These are phyloP conservation scores for Xyrichtys novacula DNA, from an alignment of 2,797 vertebrate species.

Conservation along the genomic window DNA sequence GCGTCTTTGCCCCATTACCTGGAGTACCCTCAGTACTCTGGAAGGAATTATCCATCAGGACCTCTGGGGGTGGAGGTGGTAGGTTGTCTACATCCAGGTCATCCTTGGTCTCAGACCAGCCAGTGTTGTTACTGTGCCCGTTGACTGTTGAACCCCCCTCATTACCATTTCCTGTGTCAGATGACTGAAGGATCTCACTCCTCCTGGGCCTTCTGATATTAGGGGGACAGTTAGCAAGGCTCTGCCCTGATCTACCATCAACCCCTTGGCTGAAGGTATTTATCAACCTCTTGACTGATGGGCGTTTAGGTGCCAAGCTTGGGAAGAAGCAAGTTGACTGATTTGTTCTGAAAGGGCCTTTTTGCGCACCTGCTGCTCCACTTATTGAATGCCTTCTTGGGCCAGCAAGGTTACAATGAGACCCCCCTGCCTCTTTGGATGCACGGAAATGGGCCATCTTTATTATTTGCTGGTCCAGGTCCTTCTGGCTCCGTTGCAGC, in stretches of 20 bases:
- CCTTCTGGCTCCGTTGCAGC: conserved; percentile 83
- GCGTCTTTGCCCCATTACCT: conserved; percentile 33
- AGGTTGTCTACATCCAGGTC: conserved; percentile 84
- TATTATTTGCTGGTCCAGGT: conserved; percentile 80
- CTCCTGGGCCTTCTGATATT: conserved; percentile 82
- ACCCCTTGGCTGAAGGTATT: conserved; percentile 89
- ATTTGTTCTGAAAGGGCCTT: conserved; percentile 49
- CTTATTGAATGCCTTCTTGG: conserved; percentile 72
- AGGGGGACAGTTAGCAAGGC: conserved; percentile 73
- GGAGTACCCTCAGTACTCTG: conserved; percentile 55
- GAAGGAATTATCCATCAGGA: conserved; percentile 90
- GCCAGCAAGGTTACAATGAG: conserved; percentile 43
- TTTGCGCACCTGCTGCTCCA: conserved; percentile 46
- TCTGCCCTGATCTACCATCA: conserved; percentile 70
- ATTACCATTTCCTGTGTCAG: conserved; percentile 49
- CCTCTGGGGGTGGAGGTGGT: conserved; percentile 93
- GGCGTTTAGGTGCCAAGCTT: conserved; percentile 63
- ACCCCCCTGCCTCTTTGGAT: conserved; percentile 28
- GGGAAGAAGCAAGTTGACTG: conserved; percentile 38
- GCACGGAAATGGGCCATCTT: conserved; percentile 59
- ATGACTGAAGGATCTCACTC: conserved; percentile 77
- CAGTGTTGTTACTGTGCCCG: conserved; percentile 82
- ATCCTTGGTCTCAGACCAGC: conserved; percentile 70
- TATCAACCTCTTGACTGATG: conserved; percentile 91
- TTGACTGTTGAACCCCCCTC: conserved; percentile 65